Conservation (phyloP, 2,113 vertebrate species). For the Heliornis fulica region DNA sequence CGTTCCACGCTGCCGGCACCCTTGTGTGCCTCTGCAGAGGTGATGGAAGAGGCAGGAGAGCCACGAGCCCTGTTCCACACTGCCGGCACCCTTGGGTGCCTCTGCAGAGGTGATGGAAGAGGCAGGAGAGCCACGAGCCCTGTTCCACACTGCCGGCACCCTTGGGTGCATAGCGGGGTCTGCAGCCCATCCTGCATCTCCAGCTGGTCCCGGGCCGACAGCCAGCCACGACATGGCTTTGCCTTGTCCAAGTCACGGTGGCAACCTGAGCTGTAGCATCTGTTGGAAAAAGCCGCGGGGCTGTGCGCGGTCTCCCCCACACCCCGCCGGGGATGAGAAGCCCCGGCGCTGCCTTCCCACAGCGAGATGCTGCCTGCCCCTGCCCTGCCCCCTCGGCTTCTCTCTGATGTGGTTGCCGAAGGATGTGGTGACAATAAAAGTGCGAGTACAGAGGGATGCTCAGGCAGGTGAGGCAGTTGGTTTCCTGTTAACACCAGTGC, state of each 20-base stretch:
- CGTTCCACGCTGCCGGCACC: fast-evolving
- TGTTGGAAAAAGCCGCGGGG: neutral
- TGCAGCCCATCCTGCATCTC: neutral
- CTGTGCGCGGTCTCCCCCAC: fast-evolving
- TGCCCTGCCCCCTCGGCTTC: neutral
- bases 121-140: neutral
- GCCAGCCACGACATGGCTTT: neutral
- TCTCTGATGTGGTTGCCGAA: conserved; percentile 20
- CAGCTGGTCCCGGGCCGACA: fast-evolving
- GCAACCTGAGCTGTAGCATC: fast-evolving
- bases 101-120: neutral
- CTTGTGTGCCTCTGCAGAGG: fast-evolving
- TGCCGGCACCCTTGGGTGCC: too few relatives aligned
- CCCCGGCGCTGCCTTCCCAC: neutral
- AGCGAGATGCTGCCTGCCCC: neutral
- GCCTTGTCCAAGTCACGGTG: fast-evolving
- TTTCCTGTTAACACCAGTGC: conserved; percentile 39
- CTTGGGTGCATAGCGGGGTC: neutral
- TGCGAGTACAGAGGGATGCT: conserved; percentile 2
- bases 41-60: neutral
- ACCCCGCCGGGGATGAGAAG: fast-evolving
- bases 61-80: fast-evolving
- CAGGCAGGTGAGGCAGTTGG: neutral
- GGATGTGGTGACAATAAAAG: conserved; percentile 34
- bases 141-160: fast-evolving